phyloP scores from a whole-genome alignment of 2,113 vertebrate species.

The Nothoprocta pentlandii region DNA sequence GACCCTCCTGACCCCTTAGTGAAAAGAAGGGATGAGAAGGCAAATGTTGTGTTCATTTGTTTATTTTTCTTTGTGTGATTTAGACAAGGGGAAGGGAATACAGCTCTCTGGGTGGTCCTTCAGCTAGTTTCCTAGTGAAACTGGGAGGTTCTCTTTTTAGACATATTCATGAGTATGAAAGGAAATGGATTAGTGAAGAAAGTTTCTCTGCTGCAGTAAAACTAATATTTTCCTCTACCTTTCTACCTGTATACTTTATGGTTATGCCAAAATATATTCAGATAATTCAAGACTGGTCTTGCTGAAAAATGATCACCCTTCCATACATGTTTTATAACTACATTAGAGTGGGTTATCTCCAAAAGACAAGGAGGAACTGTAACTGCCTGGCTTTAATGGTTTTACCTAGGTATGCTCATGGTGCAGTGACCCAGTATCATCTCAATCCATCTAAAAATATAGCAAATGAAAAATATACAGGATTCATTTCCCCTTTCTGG shows the following conservation, averaged over 20 bases:
- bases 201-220: not conserved
- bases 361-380: not conserved
- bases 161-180: not conserved
- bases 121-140: constrained; percentile 39
- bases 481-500: not conserved
- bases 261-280: not conserved
- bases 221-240: constrained; percentile 4
- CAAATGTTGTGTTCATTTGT: constrained; percentile 70
- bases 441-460: not conserved
- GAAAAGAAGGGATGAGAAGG: constrained; percentile 67
- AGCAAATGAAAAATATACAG: not conserved
- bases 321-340: not conserved
- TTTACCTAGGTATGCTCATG: not conserved
- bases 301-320: not conserved
- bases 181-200: not conserved
- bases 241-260: not conserved
- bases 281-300: not conserved
- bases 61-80: constrained; percentile 71
- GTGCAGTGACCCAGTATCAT: not conserved
- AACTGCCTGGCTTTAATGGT: not conserved
- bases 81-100: constrained; percentile 54
- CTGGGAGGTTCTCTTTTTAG: constrained; percentile 23
- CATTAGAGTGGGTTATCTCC: not conserved
- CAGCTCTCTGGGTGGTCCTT: constrained; percentile 65
- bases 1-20: constrained; percentile 67